Base-by-base conservation (phyloP, 2,888 invertebrate genomes). In the Drosophila neotestacea region DNA sequence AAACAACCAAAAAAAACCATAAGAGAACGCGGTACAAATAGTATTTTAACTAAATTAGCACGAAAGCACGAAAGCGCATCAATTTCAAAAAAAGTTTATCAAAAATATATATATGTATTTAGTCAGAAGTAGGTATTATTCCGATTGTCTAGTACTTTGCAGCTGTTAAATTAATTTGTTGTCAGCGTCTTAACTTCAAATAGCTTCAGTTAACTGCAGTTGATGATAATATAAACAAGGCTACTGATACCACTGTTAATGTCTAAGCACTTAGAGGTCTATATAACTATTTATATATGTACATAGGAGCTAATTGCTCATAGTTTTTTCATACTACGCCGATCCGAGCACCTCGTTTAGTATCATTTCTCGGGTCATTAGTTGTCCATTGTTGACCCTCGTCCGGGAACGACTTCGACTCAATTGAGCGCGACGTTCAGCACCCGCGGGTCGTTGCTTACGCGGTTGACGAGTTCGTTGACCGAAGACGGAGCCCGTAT, bases 401-500 rank as follows among this genome's bases (percentile, higher is more conserved):
- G 96, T 96, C 77, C 98, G 93, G 32, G 98, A 98, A 81, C 98
- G 94, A 77, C 97, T 97, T 81, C 98, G 93, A 86, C 97, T 97
- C 79, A 98, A 93, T 93, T 98, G 98, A 13, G 98, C 98, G 92
- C 98, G 94, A 91, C 98, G 94, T 93, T 98, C 98, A 91, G 98
- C 98, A 92, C 98, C 98, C 58, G 97, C 97, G 9, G 96, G 96
- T 59, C 98, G 94, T 0, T 96, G 95, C 56, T 95, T 95, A 5
- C 94, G 95, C 90, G 96, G 96, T 89, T 97, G 95, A 85, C 97
- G 95, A 88, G 97, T 95, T 51, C 96, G 95, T 91, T 96, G 94
- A 78, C 96, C 96, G 90, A 99, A 99, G n/a, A 98, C 98, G 0
- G 97, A 96, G 2, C 99, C 99, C 30, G 97, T 98, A 91, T 98